Percentiles rank a stretch among this genome's conserved stretches.
Evolutionary conservation across 1,140 invertebrate species (phyloP).

Genomic region (Episyrphus balteatus): DNA sequence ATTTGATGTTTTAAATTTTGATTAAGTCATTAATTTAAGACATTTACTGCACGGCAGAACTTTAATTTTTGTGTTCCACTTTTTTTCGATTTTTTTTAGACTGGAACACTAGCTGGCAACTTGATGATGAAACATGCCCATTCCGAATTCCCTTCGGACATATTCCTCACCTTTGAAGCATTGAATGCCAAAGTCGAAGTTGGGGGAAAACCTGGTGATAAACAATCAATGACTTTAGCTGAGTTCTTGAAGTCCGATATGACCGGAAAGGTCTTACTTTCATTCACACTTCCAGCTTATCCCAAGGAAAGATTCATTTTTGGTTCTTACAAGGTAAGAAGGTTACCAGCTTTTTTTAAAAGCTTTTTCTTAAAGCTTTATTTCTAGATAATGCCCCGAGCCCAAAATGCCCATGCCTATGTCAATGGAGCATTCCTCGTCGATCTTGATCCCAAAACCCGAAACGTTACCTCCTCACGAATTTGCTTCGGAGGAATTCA

Average conservation of each 20-base stretch:
- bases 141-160: constrained; percentile 62
- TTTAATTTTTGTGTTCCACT: neutral
- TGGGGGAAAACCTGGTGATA: constrained; percentile 7
- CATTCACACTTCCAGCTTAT: constrained; percentile 20
- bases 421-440: constrained; percentile 70
- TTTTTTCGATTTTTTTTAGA: constrained; percentile 7
- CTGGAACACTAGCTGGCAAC: constrained; percentile 66
- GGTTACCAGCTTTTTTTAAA: neutral
- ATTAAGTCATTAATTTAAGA: too few relatives aligned
- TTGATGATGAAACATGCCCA: constrained; percentile 62
- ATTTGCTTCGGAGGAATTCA: constrained; percentile 60
- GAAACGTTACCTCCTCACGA: constrained; percentile 23
- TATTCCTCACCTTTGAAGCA: constrained; percentile 61
- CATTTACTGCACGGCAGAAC: neutral
- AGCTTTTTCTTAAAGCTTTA: neutral
- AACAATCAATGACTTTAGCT: constrained; percentile 15
- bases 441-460: constrained; percentile 14
- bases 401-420: constrained; percentile 72
- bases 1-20: too few relatives aligned
- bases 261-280: constrained; percentile 16
- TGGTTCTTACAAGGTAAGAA: constrained; percentile 45
- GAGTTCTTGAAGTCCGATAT: constrained; percentile 16
- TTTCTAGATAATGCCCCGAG: constrained; percentile 50
- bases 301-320: constrained; percentile 21
- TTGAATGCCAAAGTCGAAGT: constrained; percentile 41